Conservation (phyloP, 1,140 invertebrate species). For the Lamellibrachia luymesi region DNA sequence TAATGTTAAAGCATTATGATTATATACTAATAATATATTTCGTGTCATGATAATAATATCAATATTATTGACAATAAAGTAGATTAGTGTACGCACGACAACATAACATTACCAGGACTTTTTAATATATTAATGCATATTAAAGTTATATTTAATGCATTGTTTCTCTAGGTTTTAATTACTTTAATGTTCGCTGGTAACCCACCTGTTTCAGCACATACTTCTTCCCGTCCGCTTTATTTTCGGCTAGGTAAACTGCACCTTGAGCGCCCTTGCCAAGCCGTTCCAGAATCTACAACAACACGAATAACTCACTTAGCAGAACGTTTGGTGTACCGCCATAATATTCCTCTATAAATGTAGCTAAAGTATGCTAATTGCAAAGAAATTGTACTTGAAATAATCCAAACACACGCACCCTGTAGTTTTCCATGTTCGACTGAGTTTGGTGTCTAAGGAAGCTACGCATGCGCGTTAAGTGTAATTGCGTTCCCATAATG, state of each 20-base stretch:
- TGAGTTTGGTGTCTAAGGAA: constrained; percentile 21
- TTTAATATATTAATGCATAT: neutral
- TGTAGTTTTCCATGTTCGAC: constrained; percentile 17
- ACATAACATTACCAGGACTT: no score
- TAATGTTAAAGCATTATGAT: no score
- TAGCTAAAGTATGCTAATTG: neutral
- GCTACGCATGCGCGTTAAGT: constrained; percentile 14
- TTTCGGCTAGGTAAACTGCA: constrained; percentile 41
- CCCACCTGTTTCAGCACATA: constrained; percentile 50
- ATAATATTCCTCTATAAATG: neutral
- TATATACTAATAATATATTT: no score
- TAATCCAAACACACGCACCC: constrained; percentile 8
- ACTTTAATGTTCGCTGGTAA: neutral
- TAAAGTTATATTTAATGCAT: neutral
- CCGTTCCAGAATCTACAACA: constrained; percentile 40
- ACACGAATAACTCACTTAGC: neutral
- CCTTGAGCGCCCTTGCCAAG: constrained; percentile 47
- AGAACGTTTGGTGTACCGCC: neutral
- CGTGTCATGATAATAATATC: no score
- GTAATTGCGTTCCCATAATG: neutral
- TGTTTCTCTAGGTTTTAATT: neutral
- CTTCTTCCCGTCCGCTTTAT: constrained; percentile 35
- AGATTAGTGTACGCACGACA: no score
- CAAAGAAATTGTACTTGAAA: neutral
- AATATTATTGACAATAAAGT: no score